Evolutionary conservation across 2,888 invertebrate genomes (phyloP), one percentile per base, ranked within the genome.

Genomic region (Tyria jacobaeae): DNA sequence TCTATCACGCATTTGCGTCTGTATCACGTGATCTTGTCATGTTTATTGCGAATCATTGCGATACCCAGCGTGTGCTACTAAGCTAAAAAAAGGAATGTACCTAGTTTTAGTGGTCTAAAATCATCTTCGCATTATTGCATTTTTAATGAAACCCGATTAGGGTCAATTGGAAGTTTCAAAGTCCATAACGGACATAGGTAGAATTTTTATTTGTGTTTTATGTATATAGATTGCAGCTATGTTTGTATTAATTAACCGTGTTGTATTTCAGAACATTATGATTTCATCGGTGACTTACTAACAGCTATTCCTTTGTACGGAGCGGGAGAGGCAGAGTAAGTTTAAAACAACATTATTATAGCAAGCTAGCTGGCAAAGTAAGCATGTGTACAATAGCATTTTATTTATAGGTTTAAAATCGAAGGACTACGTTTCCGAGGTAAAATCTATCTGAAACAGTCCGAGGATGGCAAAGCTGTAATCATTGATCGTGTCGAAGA

Each of bases 271-370:
- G 52, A 60, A 15, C 56, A 56, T 47, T 75, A 75, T 49, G 57
- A 62, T 10, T 60, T 70, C 4, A 57, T 49, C 44, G 75, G 75
- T 10, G 14, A 64, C 10, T 55, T 75, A 7, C 69, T 75, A 44
- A 60, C 61, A 5, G 64, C 66, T 41, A 60, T 75, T n/a, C 72
- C 75, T 39, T 66, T 75, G 10, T 75, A 73, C 39, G 72, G 75
- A 58, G 50, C 69, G 5, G 75, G 75, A 52, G 59, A 44, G 21
- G 57, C 64, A 41, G 52, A 59, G 75, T 75, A 49, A 66, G 56
- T 48, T 35, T 34, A 51, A 51, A 51, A 31, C 27, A 10, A 6
- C 4, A 6, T 2, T 17, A 31, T 50, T 44, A 12, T 12, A 44
- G n/a, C 21, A 44, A 44, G n/a, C n/a, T n/a, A 21, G 12, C 21